Base-by-base conservation (phyloP, 1,140 invertebrate species). In the Pseudomyrmex gracilis region DNA sequence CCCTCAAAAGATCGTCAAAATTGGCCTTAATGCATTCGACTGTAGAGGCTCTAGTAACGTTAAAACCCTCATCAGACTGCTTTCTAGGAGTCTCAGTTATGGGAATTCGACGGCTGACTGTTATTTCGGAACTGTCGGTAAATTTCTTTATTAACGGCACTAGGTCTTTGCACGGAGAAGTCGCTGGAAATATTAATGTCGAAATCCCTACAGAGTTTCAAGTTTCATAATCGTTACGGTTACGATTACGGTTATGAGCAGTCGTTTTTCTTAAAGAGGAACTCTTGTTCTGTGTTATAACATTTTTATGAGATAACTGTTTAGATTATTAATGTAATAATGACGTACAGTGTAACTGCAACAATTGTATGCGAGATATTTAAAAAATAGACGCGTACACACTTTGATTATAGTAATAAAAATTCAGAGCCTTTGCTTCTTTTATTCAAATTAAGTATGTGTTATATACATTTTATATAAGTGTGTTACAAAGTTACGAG, bases 171-270 rank as follows among this genome's bases (percentile, higher is more conserved):
- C 49, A 13, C 76, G 15, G 34, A 55, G 34, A 55, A 68, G 71
- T 20, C 3, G 22, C 10, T 88, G 53, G 85, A 89, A 34, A 89
- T 89, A 89, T 89, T 88, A 89, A 89, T 85, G 76, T 34, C 9
- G 58, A 83, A 85, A 89, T 82, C 85, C 73, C 24, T 57, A 9
- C 70, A 57, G 34, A 34, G 24, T 24, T 68, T 73, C 57, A 63
- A 89, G 73, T 45, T 74, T 64, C 24, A 83, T 60, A 82, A 84
- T 82, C 58, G 67, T 89, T 89, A 89, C 20, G 80, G 76, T 85
- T 89, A 86, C 61, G 85, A 89, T 89, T 89, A 89, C 82, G 82
- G 86, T 87, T 88, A 89, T 22, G 85, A 85, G 85, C 77, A 64
- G 60, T 20, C 74, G 60, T 83, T 73, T 64, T 73, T 87, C 70